Evolutionary conservation across 35 echinoderm and acorn worm genomes (phyloP).

Genomic region (Lytechinus pictus): DNA sequence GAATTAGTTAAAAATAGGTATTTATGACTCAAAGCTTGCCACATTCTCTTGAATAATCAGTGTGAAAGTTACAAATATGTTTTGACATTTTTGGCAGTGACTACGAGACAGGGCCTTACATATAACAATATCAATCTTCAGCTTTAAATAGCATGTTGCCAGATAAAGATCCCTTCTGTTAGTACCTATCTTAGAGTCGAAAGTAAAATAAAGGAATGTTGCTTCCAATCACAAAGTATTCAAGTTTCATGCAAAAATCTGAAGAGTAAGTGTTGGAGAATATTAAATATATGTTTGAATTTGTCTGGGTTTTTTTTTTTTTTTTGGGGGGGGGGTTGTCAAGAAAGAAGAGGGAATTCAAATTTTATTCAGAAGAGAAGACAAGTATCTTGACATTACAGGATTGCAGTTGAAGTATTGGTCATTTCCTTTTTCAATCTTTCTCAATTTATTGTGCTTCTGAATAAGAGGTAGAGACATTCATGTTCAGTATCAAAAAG

Average conservation of each 20-base stretch:
- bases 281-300: too few species aligned
- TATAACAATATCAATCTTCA: not conserved
- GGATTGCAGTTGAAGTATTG: not conserved
- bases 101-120: not conserved
- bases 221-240: too few species aligned
- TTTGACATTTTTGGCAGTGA: not conserved
- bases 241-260: too few species aligned
- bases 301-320: too few species aligned
- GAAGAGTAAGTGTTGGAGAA: too few species aligned
- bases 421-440: not conserved
- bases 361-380: not conserved
- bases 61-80: not conserved
- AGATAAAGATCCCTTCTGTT: too few species aligned
- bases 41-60: not conserved
- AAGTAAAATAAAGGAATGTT: too few species aligned
- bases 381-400: not conserved
- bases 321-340: not conserved
- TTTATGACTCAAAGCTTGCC: not conserved
- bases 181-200: too few species aligned
- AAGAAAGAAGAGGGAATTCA: not conserved
- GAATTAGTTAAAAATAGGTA: not conserved
- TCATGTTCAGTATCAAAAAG: too few species aligned
- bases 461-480: not conserved
- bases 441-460: not conserved
- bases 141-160: too few species aligned